Base-by-base conservation (phyloP, 1,140 invertebrate species). In the Micrasema minimum region DNA sequence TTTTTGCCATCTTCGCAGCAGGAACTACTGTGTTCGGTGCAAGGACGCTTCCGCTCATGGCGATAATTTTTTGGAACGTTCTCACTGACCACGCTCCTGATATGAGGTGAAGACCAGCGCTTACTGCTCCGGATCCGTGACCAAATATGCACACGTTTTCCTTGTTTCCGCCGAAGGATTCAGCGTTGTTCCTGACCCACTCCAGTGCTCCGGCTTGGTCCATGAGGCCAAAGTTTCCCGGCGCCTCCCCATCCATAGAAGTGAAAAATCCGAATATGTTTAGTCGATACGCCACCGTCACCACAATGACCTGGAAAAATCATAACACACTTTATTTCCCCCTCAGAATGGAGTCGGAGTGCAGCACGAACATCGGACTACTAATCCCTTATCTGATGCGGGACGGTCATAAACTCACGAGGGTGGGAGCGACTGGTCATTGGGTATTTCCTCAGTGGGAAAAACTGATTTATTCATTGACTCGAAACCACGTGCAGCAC, bases 221-320 rank as follows among this genome's bases (percentile, higher is more conserved):
- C 83, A 94, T 88, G 75, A 98, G 82, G 0, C 96, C 97, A 76
- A 90, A 94, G 82, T 99, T 99, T 11, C 96, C 96, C 0, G 94
- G 90, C 1, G 93, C 90, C 78, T 94, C 91, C 4, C 89, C 88
- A 75, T 93, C 92, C 64, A 89, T 87, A 7, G 95, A 90, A 20
- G 92, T 92, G 76, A 98, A 90, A 82, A 97, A 99, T n/a, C 96
- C 96, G 74, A 98, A 90, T 59, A 94, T 91, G 77, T 92, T 93
- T 18, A 94, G 79, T 1, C 92, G 88, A 79, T 92, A 94, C 0
- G 91, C 90, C 10, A 92, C 87, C 0, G 92, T 92, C 1, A 94
- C 89, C 16, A 94, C 89, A 65, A 94, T 87, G 5, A 93, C 87
- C 89, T 91, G 83, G 50, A 81, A 82, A 65, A 57, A 72, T 53